Evolutionary conservation across 1,140 invertebrate genomes (phyloP), one percentile per base, ranked within the genome.

Genomic region (Eubasilissa regina): DNA sequence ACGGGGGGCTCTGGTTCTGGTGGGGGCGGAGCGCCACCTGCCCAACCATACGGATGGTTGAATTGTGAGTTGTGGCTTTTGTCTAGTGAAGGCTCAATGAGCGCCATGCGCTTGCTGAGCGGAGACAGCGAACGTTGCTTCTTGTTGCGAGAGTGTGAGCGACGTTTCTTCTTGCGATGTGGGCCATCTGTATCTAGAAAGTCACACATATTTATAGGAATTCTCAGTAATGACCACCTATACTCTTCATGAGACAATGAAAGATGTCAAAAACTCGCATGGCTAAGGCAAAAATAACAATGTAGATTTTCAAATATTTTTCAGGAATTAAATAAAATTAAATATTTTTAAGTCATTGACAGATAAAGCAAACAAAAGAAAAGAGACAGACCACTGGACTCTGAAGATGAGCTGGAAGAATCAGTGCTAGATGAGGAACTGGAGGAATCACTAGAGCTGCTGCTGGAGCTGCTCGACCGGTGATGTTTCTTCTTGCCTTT

Each of bases 81-180:
- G 58, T 87, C 87, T 64, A 87, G 85, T 0, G 84, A 81, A 45
- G 91, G 90, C 80, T 91, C 91, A 81, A 92, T 87, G 87, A 92
- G 88, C 12, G 93, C 93, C 93, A 95, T 95, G 9, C 94, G 91
- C 84, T 95, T 95, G 85, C 94, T 95, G 6, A 95, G 87, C 10
- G 94, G 94, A 44, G 94, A 95, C 47, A 95, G 85, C 0, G 94
- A 96, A 4, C 91, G 91, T 62, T 94, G 92, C 80, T 94, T 93
- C 85, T 94, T 93, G 80, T 90, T 85, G 85, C 87, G 87, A 0
- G 89, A 90, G n/a, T 89, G 87, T 21, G 89, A 90, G 44, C 90
- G 87, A 72, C 89, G 89, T 76, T 93, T 94, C 83, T 93, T 92
- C 84, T 92, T 92, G 44, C 90, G 89, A 72, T 87, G 89, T 0